Base-by-base conservation (phyloP, 2,113 vertebrate species). In the Rhinopomastus cyanomelas region DNA sequence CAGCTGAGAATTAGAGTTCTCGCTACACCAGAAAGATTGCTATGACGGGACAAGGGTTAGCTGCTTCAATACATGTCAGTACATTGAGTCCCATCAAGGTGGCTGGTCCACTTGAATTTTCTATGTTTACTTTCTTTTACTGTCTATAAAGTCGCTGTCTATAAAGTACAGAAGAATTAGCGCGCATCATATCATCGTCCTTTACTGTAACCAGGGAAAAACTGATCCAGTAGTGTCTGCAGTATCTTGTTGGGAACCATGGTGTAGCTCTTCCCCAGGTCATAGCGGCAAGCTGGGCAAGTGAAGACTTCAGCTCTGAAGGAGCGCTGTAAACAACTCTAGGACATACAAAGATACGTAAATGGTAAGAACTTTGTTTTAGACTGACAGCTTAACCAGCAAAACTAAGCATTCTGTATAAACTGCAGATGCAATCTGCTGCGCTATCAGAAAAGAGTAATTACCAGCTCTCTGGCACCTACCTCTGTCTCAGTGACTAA, bases 131-230 rank as follows among this genome's bases (percentile, higher is more conserved):
- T 68, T 91, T 93, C 96, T 87, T 85, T 92, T 87, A 90, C 78
- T 96, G 81, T 97, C 95, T 96, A 74, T 92, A 94, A 96, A 96
- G 94, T 97, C 97, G 95, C 81, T 89, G 91, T 73, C 85, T 95
- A 87, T 88, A n/a, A n/a, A 95, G 88, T 67, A 89, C 8, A 4
- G 88, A 73, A 80, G 66, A 69, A 85, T 88, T 68, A 25, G 80
- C 95, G 84, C 85, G 73, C 68, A 98, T 99, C 99, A 99, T 98
- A 98, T 99, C 99, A 99, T 98, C 99, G 99, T 93, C 99, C 99
- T 97, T 99, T 99, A 97, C 98, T 99, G 97, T 99, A 99, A 89
- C 99, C 99, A 55, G 99, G 99, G 94, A 99, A 99, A 97, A 99
- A 99, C 97, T 99, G 98, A 95, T 99, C 99, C 76, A 99, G 98